Evolutionary conservation across 2,113 vertebrate genomes (phyloP), one percentile per base, ranked within the genome.

Genomic region (Misgurnus mizolepis): DNA sequence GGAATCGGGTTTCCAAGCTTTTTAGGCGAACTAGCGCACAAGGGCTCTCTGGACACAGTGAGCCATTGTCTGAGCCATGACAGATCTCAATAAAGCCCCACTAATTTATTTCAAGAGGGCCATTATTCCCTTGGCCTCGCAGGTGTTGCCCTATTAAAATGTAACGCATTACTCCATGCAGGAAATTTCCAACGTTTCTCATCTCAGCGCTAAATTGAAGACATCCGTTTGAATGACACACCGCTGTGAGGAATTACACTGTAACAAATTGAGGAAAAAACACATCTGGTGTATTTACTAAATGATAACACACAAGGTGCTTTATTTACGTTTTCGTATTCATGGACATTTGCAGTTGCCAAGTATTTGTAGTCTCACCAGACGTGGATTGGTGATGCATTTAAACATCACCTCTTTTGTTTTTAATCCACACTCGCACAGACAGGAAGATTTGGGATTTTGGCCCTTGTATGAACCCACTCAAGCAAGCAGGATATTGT

Each of bases 71-170:
- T 86, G 66, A 60, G 39, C 41, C 45, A 81, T 92, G 89, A 92
- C 82, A 89, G 85, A 85, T 84, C 88, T 91, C 93, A 93, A 91
- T 71, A 93, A 91, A 90, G 91, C 84, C 79, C 53, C 39, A 82
- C 87, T 94, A 92, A 96, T 95, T 95, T 93, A 92, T 94, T 93
- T 86, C 91, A 89, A 93, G 91, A 90, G 88, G 90, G 89, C 93
- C 92, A 94, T 95, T 94, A 95, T 87, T 83, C 84, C 83, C 83
- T 75, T 79, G 90, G 88, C 86, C 94, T 93, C 79, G 82, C 83
- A 93, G 88, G 85, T 92, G 92, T 88, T 87, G 91, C 88, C 92
- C 91, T 91, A 92, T 94, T 95, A 94, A 94, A 95, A 93, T 80
- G 85, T 90, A 92, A 93, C 70, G 60, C 77, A 82, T 82, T 84